Evolutionary conservation across 2,797 vertebrate species (phyloP), one percentile per base, ranked within the genome.

Genomic region (Novumbra hubbsi): DNA sequence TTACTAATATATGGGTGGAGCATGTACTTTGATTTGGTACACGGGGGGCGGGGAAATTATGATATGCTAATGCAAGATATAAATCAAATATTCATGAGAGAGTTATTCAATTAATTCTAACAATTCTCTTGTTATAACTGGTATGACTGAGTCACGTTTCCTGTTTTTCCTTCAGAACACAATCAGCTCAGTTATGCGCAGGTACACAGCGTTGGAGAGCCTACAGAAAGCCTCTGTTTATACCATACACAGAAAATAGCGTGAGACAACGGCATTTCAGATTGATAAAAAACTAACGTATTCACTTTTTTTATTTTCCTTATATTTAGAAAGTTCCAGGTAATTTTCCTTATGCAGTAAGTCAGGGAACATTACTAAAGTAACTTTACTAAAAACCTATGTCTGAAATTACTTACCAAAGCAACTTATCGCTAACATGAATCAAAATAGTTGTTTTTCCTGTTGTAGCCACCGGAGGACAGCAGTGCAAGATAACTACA

Each of bases 381-480:
- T 38, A 38, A 38, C 34, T 38, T 38, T 5, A 32, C 2, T 32
- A 32, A 38, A 38, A 38, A 38, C 5, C 1, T 3, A 38, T 38
- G 4, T 38, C 34, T 38, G 34, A 38, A 38, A 38, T 38, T 38
- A 3, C n/a, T 63, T 63, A 32, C 15, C 62, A 64, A 32, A 64
- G 55, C 21, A 60, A 60, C 66, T 3, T 21, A 32, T 32, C 28
- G 27, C 27, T 30, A 5, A 28, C 62, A 27, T 64, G 15, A 64
- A 24, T 5, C 27, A 24, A 49, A 41, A 19, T 11, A 7, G 27
- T 30, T 24, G 28, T 62, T 67, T 48, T 17, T 32, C 3, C 7
- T 7, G 9, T 34, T 71, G 0, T 55, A 4, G 21, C 86, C 89
- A 67, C 71, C 19, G 17, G 88, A 32, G 38, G 88, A 89, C 84